Conservation (phyloP, 2,888 invertebrate genomes). For the Andrena praecox region DNA sequence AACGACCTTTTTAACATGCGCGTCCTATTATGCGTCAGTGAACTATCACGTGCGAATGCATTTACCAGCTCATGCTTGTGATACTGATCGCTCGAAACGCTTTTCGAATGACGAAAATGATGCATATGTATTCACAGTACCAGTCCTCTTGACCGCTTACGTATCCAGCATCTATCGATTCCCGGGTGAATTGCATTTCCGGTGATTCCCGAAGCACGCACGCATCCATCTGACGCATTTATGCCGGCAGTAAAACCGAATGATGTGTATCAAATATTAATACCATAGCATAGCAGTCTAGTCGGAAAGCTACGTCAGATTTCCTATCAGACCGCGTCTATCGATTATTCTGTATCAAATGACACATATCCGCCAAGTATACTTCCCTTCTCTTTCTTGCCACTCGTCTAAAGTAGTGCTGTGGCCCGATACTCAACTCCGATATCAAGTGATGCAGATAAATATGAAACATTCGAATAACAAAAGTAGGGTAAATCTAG, state of each 20-base stretch:
- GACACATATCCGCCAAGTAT: slow-evolving; percentile 53
- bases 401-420: background rate
- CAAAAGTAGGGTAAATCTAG: too few relatives aligned
- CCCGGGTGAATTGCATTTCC: slow-evolving; percentile 75
- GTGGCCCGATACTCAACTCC: background rate
- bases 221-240: slow-evolving; percentile 73
- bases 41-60: slow-evolving; percentile 50
- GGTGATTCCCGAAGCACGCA: slow-evolving; percentile 76
- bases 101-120: slow-evolving; percentile 66
- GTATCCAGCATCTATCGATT: slow-evolving; percentile 72
- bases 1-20: slow-evolving; percentile 21
- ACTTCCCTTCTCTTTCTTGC: slow-evolving; percentile 4
- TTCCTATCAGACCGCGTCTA: slow-evolving; percentile 62
- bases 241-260: slow-evolving; percentile 76
- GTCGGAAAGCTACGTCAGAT: slow-evolving; percentile 54
- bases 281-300: slow-evolving; percentile 58
- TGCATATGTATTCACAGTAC: slow-evolving; percentile 55
- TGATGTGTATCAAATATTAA: slow-evolving; percentile 78
- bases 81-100: slow-evolving; percentile 54
- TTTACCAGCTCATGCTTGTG: slow-evolving; percentile 47
- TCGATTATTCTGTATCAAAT: slow-evolving; percentile 57
- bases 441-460: too few relatives aligned
- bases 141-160: slow-evolving; percentile 45
- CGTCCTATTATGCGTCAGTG: slow-evolving; percentile 50
- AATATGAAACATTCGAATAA: too few relatives aligned